Evolutionary conservation across 2,888 invertebrate species (phyloP).

Genomic region (Microctonus brassicae): DNA sequence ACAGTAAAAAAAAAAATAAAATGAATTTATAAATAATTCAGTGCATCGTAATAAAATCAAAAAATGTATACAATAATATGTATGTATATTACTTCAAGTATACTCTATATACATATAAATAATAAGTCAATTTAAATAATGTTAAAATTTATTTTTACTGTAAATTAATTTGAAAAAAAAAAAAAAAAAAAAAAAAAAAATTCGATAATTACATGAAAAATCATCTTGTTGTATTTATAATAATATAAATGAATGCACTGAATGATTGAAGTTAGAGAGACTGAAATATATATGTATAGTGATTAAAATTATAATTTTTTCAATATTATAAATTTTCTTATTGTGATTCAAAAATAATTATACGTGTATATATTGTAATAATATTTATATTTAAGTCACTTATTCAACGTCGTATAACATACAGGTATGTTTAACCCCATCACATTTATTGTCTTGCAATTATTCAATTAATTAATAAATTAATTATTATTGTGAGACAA

Average conservation of each 20-base stretch:
- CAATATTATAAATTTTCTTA: neutral
- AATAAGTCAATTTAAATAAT: neutral
- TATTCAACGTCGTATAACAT: neutral
- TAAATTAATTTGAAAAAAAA: neutral
- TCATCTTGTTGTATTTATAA: neutral
- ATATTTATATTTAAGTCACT: neutral
- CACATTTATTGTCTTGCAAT: neutral
- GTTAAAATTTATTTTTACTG: neutral
- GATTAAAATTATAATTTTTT: neutral
- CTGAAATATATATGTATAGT: neutral
- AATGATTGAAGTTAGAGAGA: neutral
- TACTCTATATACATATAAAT: neutral
- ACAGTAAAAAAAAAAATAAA: neutral
- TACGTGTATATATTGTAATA: neutral
- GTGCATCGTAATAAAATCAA: neutral
- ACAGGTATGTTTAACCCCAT: too few relatives aligned
- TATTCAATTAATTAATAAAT: neutral
- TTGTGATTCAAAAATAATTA: neutral
- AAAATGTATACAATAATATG: too few relatives aligned
- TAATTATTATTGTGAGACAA: neutral
- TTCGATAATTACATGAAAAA: neutral
- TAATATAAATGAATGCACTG: neutral
- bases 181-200: neutral
- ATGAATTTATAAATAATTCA: neutral
- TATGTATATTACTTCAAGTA: neutral